Percentiles rank a stretch among this genome's conserved stretches.
phyloP scores from a whole-genome alignment of 2,888 invertebrate genomes.

The Girardia tigrina region DNA sequence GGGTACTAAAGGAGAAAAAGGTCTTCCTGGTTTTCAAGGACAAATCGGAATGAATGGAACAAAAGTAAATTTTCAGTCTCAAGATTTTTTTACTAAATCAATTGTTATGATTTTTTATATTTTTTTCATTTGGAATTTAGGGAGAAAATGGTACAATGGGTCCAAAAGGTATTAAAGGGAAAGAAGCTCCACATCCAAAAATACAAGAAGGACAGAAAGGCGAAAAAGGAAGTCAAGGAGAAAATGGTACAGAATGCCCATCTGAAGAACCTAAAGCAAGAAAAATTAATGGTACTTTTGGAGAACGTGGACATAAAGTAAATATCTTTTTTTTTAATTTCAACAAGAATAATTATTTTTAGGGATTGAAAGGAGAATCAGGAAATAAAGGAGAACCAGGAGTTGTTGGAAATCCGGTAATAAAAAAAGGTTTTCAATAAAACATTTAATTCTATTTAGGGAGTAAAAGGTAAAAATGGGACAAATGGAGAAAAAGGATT shows the following conservation, averaged over 20 bases:
- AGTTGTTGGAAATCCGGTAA: background rate
- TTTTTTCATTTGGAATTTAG: background rate
- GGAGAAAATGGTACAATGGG: background rate
- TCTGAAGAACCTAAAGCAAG: background rate
- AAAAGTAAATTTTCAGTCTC: too few relatives aligned
- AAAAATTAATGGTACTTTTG: background rate
- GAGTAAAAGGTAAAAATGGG: background rate
- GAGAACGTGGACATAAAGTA: background rate
- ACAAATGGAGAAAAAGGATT: background rate
- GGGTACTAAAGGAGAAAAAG: slow-evolving; percentile 3
- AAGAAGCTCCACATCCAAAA: background rate
- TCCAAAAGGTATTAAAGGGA: background rate
- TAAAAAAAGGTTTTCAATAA: background rate
- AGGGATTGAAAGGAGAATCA: background rate
- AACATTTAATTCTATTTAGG: background rate
- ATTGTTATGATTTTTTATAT: background rate
- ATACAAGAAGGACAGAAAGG: slow-evolving; percentile 3
- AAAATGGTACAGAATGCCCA: background rate
- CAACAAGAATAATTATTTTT: background rate
- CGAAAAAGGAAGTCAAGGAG: background rate
- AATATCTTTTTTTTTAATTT: background rate
- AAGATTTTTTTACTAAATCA: too few relatives aligned
- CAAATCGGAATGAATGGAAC: background rate
- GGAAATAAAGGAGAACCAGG: background rate
- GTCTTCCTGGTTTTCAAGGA: background rate